Evolutionary conservation across 2,888 invertebrate species (phyloP), one percentile per base, ranked within the genome.

Genomic region (Nebria brevicollis): DNA sequence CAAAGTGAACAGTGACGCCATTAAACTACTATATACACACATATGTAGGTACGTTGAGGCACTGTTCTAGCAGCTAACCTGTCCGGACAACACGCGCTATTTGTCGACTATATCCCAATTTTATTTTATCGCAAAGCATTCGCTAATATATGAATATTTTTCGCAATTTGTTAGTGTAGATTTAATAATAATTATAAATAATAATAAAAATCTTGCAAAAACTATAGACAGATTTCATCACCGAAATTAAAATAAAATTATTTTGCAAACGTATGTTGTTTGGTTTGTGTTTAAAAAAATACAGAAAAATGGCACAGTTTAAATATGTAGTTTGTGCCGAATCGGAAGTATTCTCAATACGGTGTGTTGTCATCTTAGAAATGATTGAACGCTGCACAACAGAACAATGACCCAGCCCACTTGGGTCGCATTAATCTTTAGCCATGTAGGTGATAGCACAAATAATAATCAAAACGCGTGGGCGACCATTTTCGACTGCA

Each of bases 401-500:
- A 66, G 77, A 66, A 77, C 77, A 77, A 77, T 77, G 77, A 77
- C 77, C 77, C 34, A 68, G 25, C 77, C 77, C 77, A 77, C 77
- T 15, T 41, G 15, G 66, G 11, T 64, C 26, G 6, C 54, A 25
- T 43, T 7, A 43, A 25, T 75, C 43, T 41, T n/a, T 2, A 5
- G 2, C 15, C n/a, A 73, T 73, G 43, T 34, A 73, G 41, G 41
- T 73, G 43, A 73, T 73, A 13, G 26, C 15, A 15, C 43, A 26
- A 68, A 43, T 42, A 73, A 73, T 41, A 20, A 26, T 34, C 73
- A 34, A 70, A 26, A 20, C 15, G 77, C 68, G 77, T 77, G 77
- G 68, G 77, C 77, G 54, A 54, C 7, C 8, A 20, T 41, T 41
- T n/a, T 41, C 68, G 68, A 10, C 42, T 66, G 15, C 26, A 66